A percentile compares a stretch with the other conserved stretches of the same genome.
These are phyloP conservation scores for Antedon bifida DNA, from an alignment of 35 echinoderm and acorn worm species.

Conservation along the genomic window DNA sequence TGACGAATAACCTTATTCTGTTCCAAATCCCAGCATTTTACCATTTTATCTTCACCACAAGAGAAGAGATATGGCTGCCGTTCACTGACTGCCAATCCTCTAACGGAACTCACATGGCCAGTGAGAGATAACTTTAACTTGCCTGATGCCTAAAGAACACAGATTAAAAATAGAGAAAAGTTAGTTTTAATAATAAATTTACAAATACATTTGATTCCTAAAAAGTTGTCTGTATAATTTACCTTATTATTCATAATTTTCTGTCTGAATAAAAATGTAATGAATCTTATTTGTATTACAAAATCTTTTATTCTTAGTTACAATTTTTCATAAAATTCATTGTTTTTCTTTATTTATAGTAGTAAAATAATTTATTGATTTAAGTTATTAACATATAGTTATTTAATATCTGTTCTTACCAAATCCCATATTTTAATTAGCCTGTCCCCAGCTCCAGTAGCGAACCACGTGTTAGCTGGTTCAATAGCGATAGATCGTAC, in stretches of 20 bases:
- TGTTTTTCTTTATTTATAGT: too few species aligned
- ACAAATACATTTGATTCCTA: too few species aligned
- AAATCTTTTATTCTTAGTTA: too few species aligned
- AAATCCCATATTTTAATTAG: slow-evolving; percentile 98
- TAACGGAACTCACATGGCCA: slow-evolving; percentile 84
- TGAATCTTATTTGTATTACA: too few species aligned
- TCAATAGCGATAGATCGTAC: slow-evolving; percentile 84
- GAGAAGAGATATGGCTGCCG: slow-evolving; percentile 95
- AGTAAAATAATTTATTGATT: too few species aligned
- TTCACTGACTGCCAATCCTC: slow-evolving; percentile 83
- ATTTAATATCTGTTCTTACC: slow-evolving; percentile 18
- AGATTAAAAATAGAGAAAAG: too few species aligned
- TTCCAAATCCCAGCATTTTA: slow-evolving; percentile 99
- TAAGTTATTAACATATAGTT: too few species aligned
- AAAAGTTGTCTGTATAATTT: too few species aligned
- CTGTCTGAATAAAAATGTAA: too few species aligned
- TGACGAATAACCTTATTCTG: slow-evolving; percentile 96
- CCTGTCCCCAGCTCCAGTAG: slow-evolving; percentile 77
- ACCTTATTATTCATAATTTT: too few species aligned
- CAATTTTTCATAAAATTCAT: too few species aligned
- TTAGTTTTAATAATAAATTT: too few species aligned
- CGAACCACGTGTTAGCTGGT: slow-evolving; percentile 93
- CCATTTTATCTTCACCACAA: slow-evolving; percentile 86
- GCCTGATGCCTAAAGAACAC: slow-evolving; percentile 56
- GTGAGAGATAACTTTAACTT: slow-evolving; percentile 81